Conservation (phyloP, 1,140 invertebrate genomes). For the Sweltsa coloradensis region DNA sequence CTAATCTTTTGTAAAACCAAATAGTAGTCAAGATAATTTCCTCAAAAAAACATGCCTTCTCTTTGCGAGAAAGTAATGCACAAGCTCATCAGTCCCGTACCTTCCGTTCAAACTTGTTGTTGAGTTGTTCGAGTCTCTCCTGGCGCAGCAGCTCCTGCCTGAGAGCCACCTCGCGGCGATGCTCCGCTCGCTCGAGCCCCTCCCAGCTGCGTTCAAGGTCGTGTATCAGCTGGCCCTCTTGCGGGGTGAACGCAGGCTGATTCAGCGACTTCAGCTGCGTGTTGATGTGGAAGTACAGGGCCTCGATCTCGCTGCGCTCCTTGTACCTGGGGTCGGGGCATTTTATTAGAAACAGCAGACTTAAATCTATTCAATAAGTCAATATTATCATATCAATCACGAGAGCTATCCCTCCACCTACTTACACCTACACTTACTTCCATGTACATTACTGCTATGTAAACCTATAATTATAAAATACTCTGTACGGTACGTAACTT, state of each 20-base stretch:
- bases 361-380: neutral
- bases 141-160: slow-evolving; percentile 84
- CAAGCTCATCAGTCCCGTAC: too few relatives aligned
- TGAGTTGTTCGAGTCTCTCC: slow-evolving; percentile 87
- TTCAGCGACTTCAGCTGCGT: slow-evolving; percentile 88
- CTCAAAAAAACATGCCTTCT: too few relatives aligned
- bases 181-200: slow-evolving; percentile 85
- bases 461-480: too few relatives aligned
- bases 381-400: neutral
- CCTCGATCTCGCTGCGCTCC: slow-evolving; percentile 94
- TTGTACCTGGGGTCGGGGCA: slow-evolving; percentile 85
- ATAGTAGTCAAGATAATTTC: too few relatives aligned
- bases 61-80: too few relatives aligned
- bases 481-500: too few relatives aligned
- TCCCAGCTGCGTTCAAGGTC: slow-evolving; percentile 92
- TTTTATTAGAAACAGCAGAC: slow-evolving; percentile 5
- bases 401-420: too few relatives aligned
- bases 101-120: slow-evolving; percentile 93
- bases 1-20: slow-evolving; percentile 1
- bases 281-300: slow-evolving; percentile 92
- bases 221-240: slow-evolving; percentile 82
- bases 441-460: too few relatives aligned
- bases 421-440: too few relatives aligned
- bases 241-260: slow-evolving; percentile 78
- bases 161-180: slow-evolving; percentile 83